Evolutionary conservation across 2,888 invertebrate species (phyloP).

Genomic region (Eristalis tenax): DNA sequence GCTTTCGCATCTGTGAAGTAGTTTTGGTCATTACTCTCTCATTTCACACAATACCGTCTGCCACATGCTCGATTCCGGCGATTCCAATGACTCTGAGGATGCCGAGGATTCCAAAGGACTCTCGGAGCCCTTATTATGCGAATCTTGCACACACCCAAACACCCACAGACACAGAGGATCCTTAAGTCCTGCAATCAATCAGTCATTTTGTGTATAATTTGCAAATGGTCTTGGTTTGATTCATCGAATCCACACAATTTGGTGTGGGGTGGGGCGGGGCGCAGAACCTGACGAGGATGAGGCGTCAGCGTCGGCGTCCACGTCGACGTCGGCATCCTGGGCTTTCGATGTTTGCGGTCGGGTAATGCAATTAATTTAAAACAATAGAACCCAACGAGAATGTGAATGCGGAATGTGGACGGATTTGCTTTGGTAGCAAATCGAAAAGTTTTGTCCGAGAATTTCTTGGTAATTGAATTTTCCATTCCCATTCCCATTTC

Average conservation of each 20-base stretch:
- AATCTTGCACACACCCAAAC: slow-evolving; percentile 1
- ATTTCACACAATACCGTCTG: slow-evolving; percentile 3
- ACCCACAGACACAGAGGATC: neutral
- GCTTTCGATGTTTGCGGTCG: slow-evolving; percentile 44
- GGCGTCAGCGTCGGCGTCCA: neutral
- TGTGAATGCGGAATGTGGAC: neutral
- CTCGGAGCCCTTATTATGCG: slow-evolving; percentile 32
- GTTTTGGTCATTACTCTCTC: slow-evolving; percentile 45
- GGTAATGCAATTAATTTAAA: slow-evolving; percentile 63
- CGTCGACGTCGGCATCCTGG: slow-evolving; percentile 4
- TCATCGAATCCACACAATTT: slow-evolving; percentile 22
- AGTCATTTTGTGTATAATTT: slow-evolving; percentile 62
- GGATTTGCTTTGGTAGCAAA: slow-evolving; percentile 21
- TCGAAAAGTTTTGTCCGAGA: slow-evolving; percentile 13
- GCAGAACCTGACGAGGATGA: neutral
- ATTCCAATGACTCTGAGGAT: neutral
- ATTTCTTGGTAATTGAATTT: slow-evolving; percentile 32
- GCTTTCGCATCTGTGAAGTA: slow-evolving; percentile 61
- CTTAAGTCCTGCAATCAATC: slow-evolving; percentile 59
- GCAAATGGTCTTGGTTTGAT: slow-evolving; percentile 48
- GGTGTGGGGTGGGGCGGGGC: neutral
- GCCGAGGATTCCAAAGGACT: neutral
- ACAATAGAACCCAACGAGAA: slow-evolving; percentile 51
- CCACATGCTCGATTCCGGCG: neutral
- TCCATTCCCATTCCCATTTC: neutral